These are phyloP conservation scores for Takifugu ocellatus DNA, from an alignment of 2,797 vertebrate species.

Conservation along the genomic window DNA sequence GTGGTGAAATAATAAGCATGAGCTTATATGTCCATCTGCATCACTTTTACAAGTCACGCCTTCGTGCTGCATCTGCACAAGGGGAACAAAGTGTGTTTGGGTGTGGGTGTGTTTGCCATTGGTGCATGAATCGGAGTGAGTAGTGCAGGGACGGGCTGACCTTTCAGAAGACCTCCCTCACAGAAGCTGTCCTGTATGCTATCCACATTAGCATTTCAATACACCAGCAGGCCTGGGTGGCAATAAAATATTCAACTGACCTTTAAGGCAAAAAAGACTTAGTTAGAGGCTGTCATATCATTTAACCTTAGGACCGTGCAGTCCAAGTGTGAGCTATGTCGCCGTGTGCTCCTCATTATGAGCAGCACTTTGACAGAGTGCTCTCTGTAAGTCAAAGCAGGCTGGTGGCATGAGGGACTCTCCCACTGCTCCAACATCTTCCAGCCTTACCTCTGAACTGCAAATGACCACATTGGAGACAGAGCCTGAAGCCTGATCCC, in stretches of 20 bases:
- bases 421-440: conserved; percentile 49
- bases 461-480: conserved; percentile 43
- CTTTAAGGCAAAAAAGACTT: conserved; percentile 76
- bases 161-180: conserved; percentile 69
- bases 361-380: conserved; percentile 61
- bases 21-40: conserved; percentile 15
- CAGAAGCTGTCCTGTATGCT: conserved; percentile 74
- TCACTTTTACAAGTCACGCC: neutral
- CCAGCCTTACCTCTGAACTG: conserved; percentile 37
- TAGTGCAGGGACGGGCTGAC: conserved; percentile 60
- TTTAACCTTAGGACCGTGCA: conserved; percentile 78
- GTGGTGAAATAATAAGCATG: neutral
- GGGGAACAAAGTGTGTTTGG: neutral
- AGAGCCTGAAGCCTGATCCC: conserved; percentile 56
- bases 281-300: conserved; percentile 78
- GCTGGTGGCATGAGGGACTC: conserved; percentile 56
- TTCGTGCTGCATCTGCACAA: conserved; percentile 15
- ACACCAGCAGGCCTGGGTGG: conserved; percentile 62
- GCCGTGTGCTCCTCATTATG: conserved; percentile 72
- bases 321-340: conserved; percentile 57
- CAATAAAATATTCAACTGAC: conserved; percentile 81
- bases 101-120: neutral
- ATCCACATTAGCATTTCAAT: conserved; percentile 83
- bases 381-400: conserved; percentile 56
- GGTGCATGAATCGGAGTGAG: conserved; percentile 31